Evolutionary conservation across 2,113 vertebrate genomes (phyloP).

Genomic region (Chiloscyllium plagiosum): DNA sequence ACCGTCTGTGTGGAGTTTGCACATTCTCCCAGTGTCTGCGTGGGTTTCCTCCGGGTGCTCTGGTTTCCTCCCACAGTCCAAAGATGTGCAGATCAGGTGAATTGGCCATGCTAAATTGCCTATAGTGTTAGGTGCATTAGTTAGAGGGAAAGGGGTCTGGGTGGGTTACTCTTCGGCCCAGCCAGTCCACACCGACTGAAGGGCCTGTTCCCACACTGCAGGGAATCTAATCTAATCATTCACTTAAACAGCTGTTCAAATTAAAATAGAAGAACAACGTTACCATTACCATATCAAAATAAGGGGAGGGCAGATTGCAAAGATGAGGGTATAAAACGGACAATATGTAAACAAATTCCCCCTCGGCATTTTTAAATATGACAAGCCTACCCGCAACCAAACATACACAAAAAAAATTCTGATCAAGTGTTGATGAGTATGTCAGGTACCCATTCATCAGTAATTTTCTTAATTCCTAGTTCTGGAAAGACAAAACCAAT

Average conservation of each 20-base stretch:
- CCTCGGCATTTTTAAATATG: neutral
- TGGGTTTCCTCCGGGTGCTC: no score
- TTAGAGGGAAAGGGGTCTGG: no score
- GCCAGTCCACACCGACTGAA: no score
- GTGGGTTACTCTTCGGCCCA: no score
- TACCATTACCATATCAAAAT: neutral
- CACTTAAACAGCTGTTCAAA: neutral
- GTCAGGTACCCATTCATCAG: neutral
- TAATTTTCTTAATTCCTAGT: neutral
- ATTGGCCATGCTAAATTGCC: no score
- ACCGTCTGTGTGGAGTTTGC: no score
- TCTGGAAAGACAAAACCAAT: neutral
- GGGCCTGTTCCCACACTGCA: no score
- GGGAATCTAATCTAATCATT: neutral
- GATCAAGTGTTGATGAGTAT: neutral
- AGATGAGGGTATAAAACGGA: neutral
- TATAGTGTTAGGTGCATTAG: no score
- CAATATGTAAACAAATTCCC: neutral
- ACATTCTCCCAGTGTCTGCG: no score
- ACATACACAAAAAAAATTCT: neutral
- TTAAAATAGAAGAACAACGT: neutral
- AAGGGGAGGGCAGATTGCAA: neutral
- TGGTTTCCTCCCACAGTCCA: no score
- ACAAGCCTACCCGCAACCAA: neutral
- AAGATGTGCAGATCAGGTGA: no score